Evolutionary conservation across 2,797 vertebrate genomes (phyloP), one percentile per base, ranked within the genome.

Genomic region (Discoglossus pictus): DNA sequence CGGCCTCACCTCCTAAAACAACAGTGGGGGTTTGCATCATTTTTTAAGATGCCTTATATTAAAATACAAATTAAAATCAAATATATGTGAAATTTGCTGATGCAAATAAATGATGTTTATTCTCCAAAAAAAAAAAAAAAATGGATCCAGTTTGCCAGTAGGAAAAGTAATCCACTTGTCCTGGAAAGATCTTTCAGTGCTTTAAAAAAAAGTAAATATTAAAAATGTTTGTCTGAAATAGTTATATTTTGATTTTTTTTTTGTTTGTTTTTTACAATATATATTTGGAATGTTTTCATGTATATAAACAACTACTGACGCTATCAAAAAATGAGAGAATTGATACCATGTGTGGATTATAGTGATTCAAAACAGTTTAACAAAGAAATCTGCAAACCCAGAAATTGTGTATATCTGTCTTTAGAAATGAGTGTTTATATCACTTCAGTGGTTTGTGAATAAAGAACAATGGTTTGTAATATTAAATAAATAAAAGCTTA

Each of bases 361-460:
- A 84, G 87, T 89, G 87, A 86, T 90, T 86, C 83, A 86, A 82
- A 88, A 86, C 78, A 83, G 83, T 83, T 83, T 82, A 85, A 84
- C 81, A 80, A 72, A 35, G 51, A 78, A 78, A 79, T 80, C 83
- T 87, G 84, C 85, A 82, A 89, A 87, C 86, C 84, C 86, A 83
- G 82, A 89, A 86, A 89, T 87, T 85, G 83, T 90, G 88, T 87
- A 88, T 88, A 89, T 87, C 87, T 88, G 89, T 91, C 88, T 90
- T 91, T 90, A 91, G 88, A 89, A 87, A 88, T 90, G 89, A 91
- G 88, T 90, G 88, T 91, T 91, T 89, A 87, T 91, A 91, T 87
- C 89, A 90, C 88, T 84, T 81, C 84, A 84, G 84, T 91, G 88
- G 87, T 89, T 90, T 91, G 88, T 91, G 89, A 89, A 91, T 90